phyloP scores from a whole-genome alignment of 2,113 vertebrate species.

The Entelurus aequoreus region DNA sequence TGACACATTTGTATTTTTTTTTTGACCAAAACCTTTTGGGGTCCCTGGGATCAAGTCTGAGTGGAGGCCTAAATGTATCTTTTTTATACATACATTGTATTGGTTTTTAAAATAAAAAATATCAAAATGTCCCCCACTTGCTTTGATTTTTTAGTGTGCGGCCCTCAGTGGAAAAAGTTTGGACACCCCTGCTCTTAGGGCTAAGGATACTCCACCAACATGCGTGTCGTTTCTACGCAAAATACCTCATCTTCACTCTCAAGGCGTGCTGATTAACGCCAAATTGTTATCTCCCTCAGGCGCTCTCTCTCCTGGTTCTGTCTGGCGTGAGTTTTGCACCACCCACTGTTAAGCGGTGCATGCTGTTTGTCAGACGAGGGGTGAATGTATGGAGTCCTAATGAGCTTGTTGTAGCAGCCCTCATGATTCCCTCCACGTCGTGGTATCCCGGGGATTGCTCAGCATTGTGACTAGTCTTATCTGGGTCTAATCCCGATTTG shows the following conservation, averaged over 20 bases:
- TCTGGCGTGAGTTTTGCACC: slow-evolving; percentile 47
- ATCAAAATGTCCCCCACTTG: too few relatives aligned
- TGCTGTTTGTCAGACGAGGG: slow-evolving; percentile 63
- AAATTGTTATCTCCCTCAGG: slow-evolving; percentile 45
- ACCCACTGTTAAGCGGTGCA: slow-evolving; percentile 55
- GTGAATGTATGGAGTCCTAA: slow-evolving; percentile 59
- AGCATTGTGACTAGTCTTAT: slow-evolving; percentile 69
- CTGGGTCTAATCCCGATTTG: slow-evolving; percentile 63
- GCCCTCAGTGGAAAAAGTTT: too few relatives aligned
- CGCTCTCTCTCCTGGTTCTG: slow-evolving; percentile 13
- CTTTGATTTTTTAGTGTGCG: too few relatives aligned
- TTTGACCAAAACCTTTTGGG: too few relatives aligned
- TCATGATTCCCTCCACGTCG: slow-evolving; percentile 52
- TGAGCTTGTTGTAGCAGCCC: slow-evolving; percentile 51
- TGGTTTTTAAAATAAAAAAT: too few relatives aligned
- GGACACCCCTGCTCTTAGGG: too few relatives aligned
- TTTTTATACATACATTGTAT: too few relatives aligned
- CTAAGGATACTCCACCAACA: slow-evolving; percentile 27
- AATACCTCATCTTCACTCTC: slow-evolving; percentile 31
- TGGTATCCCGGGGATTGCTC: slow-evolving; percentile 56
- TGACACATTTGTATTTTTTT: too few relatives aligned
- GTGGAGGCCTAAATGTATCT: too few relatives aligned
- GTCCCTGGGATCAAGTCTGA: too few relatives aligned
- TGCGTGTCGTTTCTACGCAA: slow-evolving; percentile 14
- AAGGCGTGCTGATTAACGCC: slow-evolving; percentile 32